Conservation (phyloP, 2,888 invertebrate genomes). For the Phalangium opilio region DNA sequence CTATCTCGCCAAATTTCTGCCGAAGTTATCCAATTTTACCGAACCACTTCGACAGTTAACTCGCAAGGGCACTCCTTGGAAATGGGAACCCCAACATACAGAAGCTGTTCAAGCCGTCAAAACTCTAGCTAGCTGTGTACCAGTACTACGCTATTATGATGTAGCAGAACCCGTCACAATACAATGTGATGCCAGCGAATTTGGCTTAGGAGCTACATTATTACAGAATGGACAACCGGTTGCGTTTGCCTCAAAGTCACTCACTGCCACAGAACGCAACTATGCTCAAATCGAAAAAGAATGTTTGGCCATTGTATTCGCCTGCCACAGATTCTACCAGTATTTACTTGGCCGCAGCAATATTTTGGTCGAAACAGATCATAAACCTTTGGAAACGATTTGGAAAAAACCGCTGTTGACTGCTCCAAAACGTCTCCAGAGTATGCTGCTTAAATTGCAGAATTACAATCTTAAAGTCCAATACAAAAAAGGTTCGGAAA, state of each 20-base stretch:
- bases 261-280: slow-evolving; percentile 6
- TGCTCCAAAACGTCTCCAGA: slow-evolving; percentile 2
- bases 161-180: slow-evolving; percentile 2
- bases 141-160: slow-evolving; percentile 7
- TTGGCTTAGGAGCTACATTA: slow-evolving; percentile 4
- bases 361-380: no score
- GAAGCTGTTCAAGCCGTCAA: slow-evolving; percentile 6
- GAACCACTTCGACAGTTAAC: neutral
- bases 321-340: no score
- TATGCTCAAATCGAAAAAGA: slow-evolving; percentile 13
- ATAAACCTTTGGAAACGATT: neutral
- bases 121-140: slow-evolving; percentile 1
- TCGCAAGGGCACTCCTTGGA: slow-evolving; percentile 1
- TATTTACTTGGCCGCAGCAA: no score
- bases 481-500: slow-evolving; percentile 4
- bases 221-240: slow-evolving; percentile 5
- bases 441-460: slow-evolving; percentile 1
- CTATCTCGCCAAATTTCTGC: slow-evolving; percentile 9
- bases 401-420: neutral
- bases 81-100: neutral
- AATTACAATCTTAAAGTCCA: slow-evolving; percentile 2
- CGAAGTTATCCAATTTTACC: slow-evolving; percentile 1
- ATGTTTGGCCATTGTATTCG: slow-evolving; percentile 1
- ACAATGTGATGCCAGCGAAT: slow-evolving; percentile 2
- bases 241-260: slow-evolving; percentile 2